Conservation (phyloP, 2,797 vertebrate genomes). For the Karalla daura region DNA sequence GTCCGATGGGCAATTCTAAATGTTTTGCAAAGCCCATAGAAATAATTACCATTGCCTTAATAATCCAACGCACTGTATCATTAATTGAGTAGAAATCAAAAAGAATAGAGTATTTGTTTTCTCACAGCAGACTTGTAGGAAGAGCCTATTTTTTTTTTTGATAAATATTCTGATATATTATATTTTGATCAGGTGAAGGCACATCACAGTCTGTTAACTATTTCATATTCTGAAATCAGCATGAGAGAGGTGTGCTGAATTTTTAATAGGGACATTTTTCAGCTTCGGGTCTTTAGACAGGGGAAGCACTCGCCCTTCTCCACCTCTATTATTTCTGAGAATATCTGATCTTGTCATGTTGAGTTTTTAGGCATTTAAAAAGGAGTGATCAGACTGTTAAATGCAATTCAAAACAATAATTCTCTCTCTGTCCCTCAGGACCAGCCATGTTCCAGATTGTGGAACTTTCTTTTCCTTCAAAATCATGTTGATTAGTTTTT, state of each 20-base stretch:
- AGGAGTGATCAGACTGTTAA: background rate
- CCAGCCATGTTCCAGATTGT: too few species aligned
- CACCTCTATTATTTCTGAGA: too few species aligned
- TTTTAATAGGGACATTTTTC: background rate
- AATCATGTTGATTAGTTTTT: too few species aligned
- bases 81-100: slow-evolving; percentile 14
- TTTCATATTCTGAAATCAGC: background rate
- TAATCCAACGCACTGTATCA: slow-evolving; percentile 1
- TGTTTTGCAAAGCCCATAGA: background rate
- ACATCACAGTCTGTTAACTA: background rate
- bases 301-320: too few species aligned
- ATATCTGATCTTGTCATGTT: background rate
- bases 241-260: background rate
- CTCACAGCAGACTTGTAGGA: background rate
- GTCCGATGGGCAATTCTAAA: slow-evolving; percentile 22
- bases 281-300: background rate
- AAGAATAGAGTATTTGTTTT: background rate
- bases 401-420: too few species aligned
- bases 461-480: too few species aligned
- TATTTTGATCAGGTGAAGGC: background rate
- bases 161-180: background rate
- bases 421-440: background rate
- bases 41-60: background rate
- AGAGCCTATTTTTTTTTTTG: background rate
- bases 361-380: background rate